Evolutionary conservation across 2,797 vertebrate genomes (phyloP).

Genomic region (Chelon labrosus): DNA sequence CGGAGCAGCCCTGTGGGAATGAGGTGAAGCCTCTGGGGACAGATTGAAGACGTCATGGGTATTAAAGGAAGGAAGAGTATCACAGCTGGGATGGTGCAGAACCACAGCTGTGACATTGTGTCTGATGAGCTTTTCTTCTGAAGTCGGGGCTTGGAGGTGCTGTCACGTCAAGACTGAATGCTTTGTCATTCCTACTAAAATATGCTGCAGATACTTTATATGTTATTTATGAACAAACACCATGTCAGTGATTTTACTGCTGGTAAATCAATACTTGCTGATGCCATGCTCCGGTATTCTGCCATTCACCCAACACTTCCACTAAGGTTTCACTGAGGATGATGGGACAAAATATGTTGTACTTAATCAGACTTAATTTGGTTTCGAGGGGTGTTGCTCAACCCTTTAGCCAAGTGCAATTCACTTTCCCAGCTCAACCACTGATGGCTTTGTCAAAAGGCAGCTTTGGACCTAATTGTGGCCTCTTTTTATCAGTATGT

Average conservation of each 20-base stretch:
- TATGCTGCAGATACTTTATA: conserved; percentile 1
- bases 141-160: conserved; percentile 30
- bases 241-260: no score
- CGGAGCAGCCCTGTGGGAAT: conserved; percentile 15
- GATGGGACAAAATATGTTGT: conserved; percentile 32
- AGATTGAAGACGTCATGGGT: conserved; percentile 47
- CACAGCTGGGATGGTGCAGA: conserved; percentile 34
- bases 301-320: background rate
- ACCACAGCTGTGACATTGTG: conserved; percentile 47
- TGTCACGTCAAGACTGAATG: conserved; percentile 31
- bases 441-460: conserved; percentile 41
- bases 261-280: background rate
- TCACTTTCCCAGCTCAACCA: conserved; percentile 43
- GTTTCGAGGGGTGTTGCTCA: conserved; percentile 47
- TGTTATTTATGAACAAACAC: no score
- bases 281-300: conserved; percentile 1
- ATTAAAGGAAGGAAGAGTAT: conserved; percentile 41
- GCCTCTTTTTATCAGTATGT: conserved; percentile 44
- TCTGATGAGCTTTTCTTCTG: conserved; percentile 45
- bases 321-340: conserved; percentile 11
- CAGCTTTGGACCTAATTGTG: conserved; percentile 45
- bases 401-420: conserved; percentile 43
- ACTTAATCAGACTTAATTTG: conserved; percentile 55
- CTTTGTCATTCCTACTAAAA: conserved; percentile 13
- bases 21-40: conserved; percentile 45